Base-by-base conservation (phyloP, 2,888 invertebrate genomes). In the Leptinotarsa peninsularis region DNA sequence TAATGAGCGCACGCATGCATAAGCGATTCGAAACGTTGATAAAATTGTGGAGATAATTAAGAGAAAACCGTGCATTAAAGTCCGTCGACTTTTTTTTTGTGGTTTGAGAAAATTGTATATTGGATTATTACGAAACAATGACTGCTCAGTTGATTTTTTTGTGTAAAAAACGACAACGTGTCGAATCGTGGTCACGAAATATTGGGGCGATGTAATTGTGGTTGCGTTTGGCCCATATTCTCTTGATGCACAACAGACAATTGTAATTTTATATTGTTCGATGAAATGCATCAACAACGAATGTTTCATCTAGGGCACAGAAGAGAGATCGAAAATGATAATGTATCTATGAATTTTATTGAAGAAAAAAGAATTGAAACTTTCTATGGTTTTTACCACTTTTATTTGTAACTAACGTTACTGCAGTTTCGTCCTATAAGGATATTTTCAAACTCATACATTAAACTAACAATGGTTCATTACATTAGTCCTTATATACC, bases 21-120 rank as follows among this genome's bases (percentile, higher is more conserved):
- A 56, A 58, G 50, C 58, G 74, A 74, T 67, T 66, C 56, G 49
- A 60, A 58, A 27, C 33, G 71, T 58, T 71, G 74, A 74, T 74
- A 71, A 74, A 74, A 71, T 71, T 74, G 60, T 74, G 54, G 67
- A 74, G 74, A 58, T 71, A 74, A 74, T 74, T 74, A 74, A 74
- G 74, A 74, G 74, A 74, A 74, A 74, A 74, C 74, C 74, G 17
- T 67, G 60, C 58, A 74, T 74, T 74, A 74, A 58, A 58, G 58
- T 58, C 58, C 15, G 67, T 66, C 56, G 49, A 71, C 52, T 66
- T 70, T 71, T 74, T 23, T 73, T 75, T 74, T 79, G 77, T 68
- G 75, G 77, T 76, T 79, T 77, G 73, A 70, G 79, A 79, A 79
- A 77, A 79, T 76, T 79, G 77, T 74, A 79, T 77, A 79, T 79